phyloP scores from a whole-genome alignment of 1,140 invertebrate species.

The Nasonia vitripennis region DNA sequence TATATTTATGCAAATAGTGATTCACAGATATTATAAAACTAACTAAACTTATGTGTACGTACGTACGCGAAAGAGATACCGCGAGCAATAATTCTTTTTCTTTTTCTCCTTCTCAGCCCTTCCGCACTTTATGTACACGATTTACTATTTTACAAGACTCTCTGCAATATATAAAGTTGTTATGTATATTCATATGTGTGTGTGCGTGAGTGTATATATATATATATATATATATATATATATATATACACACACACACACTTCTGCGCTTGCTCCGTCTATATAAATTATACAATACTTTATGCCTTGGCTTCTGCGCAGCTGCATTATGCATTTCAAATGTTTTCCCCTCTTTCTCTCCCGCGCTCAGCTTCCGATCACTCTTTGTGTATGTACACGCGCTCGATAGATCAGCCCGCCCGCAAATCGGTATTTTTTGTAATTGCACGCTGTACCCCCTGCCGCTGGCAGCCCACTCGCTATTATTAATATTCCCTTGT shows the following conservation, averaged over 20 bases:
- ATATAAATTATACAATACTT: conserved; percentile 49
- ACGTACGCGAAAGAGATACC: conserved; percentile 62
- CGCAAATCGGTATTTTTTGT: conserved; percentile 41
- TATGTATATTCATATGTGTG: conserved; percentile 47
- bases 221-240: too few species aligned
- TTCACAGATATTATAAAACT: conserved; percentile 71
- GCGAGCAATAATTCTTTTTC: conserved; percentile 71
- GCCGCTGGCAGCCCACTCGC: neutral
- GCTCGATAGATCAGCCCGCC: conserved; percentile 51
- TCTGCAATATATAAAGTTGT: conserved; percentile 64
- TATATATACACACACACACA: too few species aligned
- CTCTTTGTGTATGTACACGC: conserved; percentile 23
- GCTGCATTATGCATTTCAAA: conserved; percentile 15
- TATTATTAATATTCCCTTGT: neutral
- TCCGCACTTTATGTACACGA: conserved; percentile 71
- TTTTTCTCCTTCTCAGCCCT: neutral
- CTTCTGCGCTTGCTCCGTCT: conserved; percentile 6
- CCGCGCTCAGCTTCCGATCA: neutral
- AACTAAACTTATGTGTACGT: conserved; percentile 70
- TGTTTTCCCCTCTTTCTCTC: neutral
- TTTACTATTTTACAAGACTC: conserved; percentile 70
- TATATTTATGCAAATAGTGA: conserved; percentile 52
- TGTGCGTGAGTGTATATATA: too few species aligned
- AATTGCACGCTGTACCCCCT: conserved; percentile 18
- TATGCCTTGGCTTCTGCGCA: conserved; percentile 33